Conservation (phyloP, 2,888 invertebrate species). For the Andrena marginata region DNA sequence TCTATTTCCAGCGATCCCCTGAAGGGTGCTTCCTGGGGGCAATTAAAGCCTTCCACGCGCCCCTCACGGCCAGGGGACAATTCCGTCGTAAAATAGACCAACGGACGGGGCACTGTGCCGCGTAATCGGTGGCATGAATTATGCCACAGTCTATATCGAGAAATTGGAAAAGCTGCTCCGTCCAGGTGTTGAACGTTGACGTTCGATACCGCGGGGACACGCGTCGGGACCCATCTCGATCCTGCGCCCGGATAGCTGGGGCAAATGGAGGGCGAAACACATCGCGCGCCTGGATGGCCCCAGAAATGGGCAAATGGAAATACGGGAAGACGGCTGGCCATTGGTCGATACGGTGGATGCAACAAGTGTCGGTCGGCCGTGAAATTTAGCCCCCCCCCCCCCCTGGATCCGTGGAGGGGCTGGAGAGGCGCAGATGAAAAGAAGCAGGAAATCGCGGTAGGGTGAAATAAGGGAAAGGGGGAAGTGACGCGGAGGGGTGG, state of each 20-base stretch:
- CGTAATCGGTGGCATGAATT: background rate
- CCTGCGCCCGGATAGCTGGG: no score
- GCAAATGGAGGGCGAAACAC: background rate
- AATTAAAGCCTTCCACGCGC: background rate
- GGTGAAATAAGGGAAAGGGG: background rate
- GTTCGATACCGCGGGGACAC: background rate
- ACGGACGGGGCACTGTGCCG: background rate
- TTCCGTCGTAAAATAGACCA: no score
- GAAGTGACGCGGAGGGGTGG: background rate
- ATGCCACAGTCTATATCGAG: background rate
- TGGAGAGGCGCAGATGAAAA: conserved; percentile 2
- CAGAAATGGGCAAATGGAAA: conserved; percentile 14
- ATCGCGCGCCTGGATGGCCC: background rate
- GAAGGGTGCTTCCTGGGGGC: no score
- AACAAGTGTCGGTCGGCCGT: conserved; percentile 78
- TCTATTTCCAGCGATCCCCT: no score
- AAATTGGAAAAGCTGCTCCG: background rate
- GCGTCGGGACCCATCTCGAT: background rate
- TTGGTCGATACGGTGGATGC: conserved; percentile 66
- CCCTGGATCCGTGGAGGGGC: conserved; percentile 23
- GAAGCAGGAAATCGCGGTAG: conserved; percentile 19
- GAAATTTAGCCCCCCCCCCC: conserved; percentile 64
- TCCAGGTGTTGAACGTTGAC: background rate
- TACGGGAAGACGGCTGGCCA: conserved; percentile 19
- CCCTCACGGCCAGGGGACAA: background rate